Base-by-base conservation (phyloP, 2,888 invertebrate species). In the Lapara coniferarum region DNA sequence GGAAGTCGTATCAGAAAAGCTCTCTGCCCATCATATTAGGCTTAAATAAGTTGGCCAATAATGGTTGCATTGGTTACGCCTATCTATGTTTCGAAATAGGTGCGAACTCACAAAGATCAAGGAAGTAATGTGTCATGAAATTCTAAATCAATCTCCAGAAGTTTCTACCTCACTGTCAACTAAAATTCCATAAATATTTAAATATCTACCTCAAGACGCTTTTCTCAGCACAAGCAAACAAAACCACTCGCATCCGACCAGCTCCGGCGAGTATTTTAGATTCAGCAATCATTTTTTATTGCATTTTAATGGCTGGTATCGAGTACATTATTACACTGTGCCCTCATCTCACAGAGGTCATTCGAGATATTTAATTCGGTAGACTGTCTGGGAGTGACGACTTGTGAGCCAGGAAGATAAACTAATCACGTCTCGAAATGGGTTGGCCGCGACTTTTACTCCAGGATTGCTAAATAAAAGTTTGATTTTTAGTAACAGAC, bases 251-350 rank as follows among this genome's bases (percentile, higher is more conserved):
- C 6, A 30, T 13, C 68, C 8, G 14, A 37, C 52, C 56, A 44
- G 14, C 66, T 7, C 56, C 46, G 57, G 16, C 73, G 37, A 37
- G 76, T 75, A 78, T 78, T 81, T 77, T 72, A 80, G 76, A 78
- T 75, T 72, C 71, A 73, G 74, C 79, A 79, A 81, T 82, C 74
- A 79, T 79, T 82, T 70, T 80, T 82, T 82, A 84, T 83, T 84
- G 77, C 80, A 79, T 81, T 82, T 82, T 81, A 84, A 85, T 85
- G 77, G 78, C 70, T 78, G 70, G 71, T 79, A 79, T 81, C 77
- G 77, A 78, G 75, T 78, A 77, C 76, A 73, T 75, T 69, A 75
- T 72, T 76, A 75, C 78, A 67, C 51, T 69, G 67, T 78, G 83
- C 78, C 80, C 81, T 81, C 80, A 74, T 74, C 72, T 71, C 68